Conservation (phyloP, 2,888 invertebrate genomes). For the Lysandra coridon region DNA sequence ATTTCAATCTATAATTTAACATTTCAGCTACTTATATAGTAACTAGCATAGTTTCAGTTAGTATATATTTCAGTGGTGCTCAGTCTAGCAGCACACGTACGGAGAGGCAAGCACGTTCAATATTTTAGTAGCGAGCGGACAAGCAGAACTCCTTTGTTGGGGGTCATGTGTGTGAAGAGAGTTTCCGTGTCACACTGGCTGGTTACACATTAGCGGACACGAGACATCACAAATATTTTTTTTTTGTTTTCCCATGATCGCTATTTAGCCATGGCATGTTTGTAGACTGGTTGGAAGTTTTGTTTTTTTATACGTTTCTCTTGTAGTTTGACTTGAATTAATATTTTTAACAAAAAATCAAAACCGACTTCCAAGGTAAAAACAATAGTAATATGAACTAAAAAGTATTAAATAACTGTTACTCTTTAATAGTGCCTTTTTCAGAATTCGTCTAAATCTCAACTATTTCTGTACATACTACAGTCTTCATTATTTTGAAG, state of each 20-base stretch:
- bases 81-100: slow-evolving; percentile 48
- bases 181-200: slow-evolving; percentile 76
- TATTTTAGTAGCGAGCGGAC: slow-evolving; percentile 78
- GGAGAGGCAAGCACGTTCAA: slow-evolving; percentile 67
- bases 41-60: slow-evolving; percentile 1
- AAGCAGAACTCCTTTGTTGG: slow-evolving; percentile 77
- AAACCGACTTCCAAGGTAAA: no score
- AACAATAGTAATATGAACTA: no score
- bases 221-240: slow-evolving; percentile 68
- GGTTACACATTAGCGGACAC: slow-evolving; percentile 70
- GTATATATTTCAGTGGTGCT: slow-evolving; percentile 49
- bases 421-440: no score
- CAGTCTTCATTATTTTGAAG: no score
- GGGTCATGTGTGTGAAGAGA: slow-evolving; percentile 78
- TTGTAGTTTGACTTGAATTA: slow-evolving; percentile 29
- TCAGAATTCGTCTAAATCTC: no score
- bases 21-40: no score
- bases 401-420: no score
- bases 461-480: no score
- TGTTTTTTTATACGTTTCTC: no score
- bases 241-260: slow-evolving; percentile 75
- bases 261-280: slow-evolving; percentile 63
- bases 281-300: slow-evolving; percentile 45
- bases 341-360: no score
- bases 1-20: no score